Conservation (phyloP, 2,888 invertebrate genomes). For the Melinaea menophilus region DNA sequence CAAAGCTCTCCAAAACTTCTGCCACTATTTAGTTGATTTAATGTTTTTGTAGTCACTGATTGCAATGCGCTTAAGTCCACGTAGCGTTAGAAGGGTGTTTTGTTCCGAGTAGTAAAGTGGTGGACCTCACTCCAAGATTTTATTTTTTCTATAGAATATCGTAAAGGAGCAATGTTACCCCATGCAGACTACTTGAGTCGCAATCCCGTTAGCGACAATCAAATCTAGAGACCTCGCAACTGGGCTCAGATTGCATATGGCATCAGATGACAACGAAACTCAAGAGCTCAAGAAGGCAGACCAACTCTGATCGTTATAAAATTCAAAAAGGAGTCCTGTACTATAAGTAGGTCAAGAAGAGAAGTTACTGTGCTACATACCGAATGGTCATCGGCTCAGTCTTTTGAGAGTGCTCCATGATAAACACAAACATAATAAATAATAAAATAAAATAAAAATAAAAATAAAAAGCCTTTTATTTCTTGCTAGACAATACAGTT, state of each 20-base stretch:
- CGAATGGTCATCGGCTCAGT: slow-evolving; percentile 36
- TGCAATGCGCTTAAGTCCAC: background rate
- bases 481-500: background rate
- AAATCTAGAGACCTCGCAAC: slow-evolving; percentile 19
- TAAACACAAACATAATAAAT: slow-evolving; percentile 14
- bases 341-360: slow-evolving; percentile 29
- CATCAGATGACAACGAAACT: slow-evolving; percentile 19
- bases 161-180: background rate
- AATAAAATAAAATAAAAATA: too few species aligned
- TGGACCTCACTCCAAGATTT: background rate
- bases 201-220: background rate
- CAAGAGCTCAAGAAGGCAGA: slow-evolving; percentile 17
- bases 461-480: background rate
- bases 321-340: slow-evolving; percentile 29
- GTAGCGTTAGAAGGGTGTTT: background rate
- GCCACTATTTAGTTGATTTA: background rate
- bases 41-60: background rate
- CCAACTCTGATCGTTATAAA: slow-evolving; percentile 26
- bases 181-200: slow-evolving; percentile 1
- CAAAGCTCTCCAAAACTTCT: background rate
- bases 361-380: slow-evolving; percentile 30
- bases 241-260: slow-evolving; percentile 29
- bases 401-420: slow-evolving; percentile 34
- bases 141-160: background rate
- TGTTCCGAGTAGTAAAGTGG: background rate